Conservation (phyloP, 92 coral and sea anemone species). For the Porites lobata region DNA sequence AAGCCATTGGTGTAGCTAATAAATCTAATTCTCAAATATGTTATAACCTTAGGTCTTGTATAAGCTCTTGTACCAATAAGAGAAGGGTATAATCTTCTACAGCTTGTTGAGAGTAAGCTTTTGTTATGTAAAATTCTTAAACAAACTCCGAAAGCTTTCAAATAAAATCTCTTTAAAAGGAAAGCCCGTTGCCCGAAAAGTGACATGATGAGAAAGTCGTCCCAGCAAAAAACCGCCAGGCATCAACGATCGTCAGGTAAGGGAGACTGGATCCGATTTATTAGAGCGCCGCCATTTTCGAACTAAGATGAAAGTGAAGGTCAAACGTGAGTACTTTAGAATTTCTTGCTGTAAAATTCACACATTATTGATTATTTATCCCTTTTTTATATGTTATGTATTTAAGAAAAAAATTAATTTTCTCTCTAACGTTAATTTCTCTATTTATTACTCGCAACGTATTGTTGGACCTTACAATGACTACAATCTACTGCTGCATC, state of each 20-base stretch:
- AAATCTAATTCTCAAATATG: no score
- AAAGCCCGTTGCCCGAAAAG: neutral
- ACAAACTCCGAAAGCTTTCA: neutral
- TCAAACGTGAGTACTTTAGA: slow-evolving; percentile 60
- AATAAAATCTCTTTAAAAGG: neutral
- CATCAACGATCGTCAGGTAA: neutral
- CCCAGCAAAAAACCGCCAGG: slow-evolving; percentile 22
- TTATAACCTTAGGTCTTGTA: slow-evolving; percentile 5
- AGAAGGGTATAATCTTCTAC: neutral
- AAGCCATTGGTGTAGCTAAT: no score
- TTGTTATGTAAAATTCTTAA: neutral
- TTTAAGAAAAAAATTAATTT: neutral
- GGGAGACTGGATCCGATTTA: neutral
- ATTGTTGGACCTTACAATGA: neutral
- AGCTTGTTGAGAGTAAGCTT: neutral
- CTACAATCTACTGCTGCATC: neutral
- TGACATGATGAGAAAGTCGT: slow-evolving; percentile 2
- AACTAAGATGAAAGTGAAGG: slow-evolving; percentile 67
- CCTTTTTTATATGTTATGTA: neutral
- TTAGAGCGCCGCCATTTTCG: slow-evolving; percentile 48
- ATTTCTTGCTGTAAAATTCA: neutral
- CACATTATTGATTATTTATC: neutral
- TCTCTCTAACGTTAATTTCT: neutral
- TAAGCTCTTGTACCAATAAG: neutral
- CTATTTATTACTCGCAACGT: neutral